Evolutionary conservation across 2,888 invertebrate genomes (phyloP).

Genomic region (Scaptodrosophila latifasciaeformis): DNA sequence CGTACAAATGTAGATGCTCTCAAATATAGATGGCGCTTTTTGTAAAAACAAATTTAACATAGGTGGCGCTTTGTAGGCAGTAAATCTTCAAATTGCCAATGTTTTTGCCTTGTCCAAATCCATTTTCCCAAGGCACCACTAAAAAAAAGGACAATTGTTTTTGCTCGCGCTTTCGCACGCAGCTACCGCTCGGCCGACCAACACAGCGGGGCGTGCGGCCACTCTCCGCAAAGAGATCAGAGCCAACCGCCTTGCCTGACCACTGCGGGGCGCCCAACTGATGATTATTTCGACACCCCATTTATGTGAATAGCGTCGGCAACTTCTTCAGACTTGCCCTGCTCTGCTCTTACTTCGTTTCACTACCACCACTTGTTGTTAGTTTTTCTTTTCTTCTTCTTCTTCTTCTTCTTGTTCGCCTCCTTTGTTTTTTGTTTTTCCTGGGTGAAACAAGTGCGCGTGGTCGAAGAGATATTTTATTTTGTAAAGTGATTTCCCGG

Average conservation of each 20-base stretch:
- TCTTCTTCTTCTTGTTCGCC: not conserved
- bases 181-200: not conserved
- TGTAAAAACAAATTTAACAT: too few relatives aligned
- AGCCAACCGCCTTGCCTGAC: slow-evolving; percentile 32
- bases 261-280: slow-evolving; percentile 61
- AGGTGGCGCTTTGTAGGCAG: too few relatives aligned
- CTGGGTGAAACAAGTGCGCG: not conserved
- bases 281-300: slow-evolving; percentile 71
- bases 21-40: too few relatives aligned
- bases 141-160: slow-evolving; percentile 13
- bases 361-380: slow-evolving; percentile 10
- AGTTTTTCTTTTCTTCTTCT: slow-evolving; percentile 6
- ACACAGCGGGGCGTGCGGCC: slow-evolving; percentile 53
- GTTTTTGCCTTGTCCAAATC: too few relatives aligned
- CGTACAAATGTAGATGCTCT: too few relatives aligned
- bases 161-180: slow-evolving; percentile 14
- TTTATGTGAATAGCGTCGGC: slow-evolving; percentile 51
- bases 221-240: slow-evolving; percentile 62
- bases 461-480: not conserved
- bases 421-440: not conserved
- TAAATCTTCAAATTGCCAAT: too few relatives aligned
- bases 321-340: slow-evolving; percentile 23
- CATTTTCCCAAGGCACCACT: too few relatives aligned
- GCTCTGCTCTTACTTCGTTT: slow-evolving; percentile 4
- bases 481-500: slow-evolving; percentile 6